Percentiles rank a stretch among this genome's conserved stretches.
These are phyloP conservation scores for Zaprionus inermis DNA, from an alignment of 1,140 invertebrate species.

Conservation along the genomic window DNA sequence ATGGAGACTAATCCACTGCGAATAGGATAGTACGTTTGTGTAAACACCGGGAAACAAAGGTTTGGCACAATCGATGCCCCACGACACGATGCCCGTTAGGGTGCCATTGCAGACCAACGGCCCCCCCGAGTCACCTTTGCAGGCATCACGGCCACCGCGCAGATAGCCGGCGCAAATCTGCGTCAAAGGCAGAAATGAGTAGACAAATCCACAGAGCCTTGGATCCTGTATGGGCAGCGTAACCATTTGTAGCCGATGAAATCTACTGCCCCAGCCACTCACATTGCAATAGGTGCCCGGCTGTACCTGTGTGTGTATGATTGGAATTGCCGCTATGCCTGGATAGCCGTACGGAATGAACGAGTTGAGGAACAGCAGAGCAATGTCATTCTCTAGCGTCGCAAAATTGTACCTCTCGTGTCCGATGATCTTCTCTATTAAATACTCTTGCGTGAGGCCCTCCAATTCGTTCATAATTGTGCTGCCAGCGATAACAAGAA, in stretches of 20 bases:
- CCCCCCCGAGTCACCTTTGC: slow-evolving; percentile 54
- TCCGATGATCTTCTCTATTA: slow-evolving; percentile 45
- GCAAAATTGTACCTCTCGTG: slow-evolving; percentile 23
- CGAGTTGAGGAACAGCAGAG: slow-evolving; percentile 53
- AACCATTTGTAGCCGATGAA: slow-evolving; percentile 31
- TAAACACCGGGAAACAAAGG: slow-evolving; percentile 85
- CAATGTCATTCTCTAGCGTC: slow-evolving; percentile 62
- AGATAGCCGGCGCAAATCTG: slow-evolving; percentile 71
- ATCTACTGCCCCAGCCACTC: slow-evolving; percentile 58
- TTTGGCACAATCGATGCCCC: slow-evolving; percentile 61
- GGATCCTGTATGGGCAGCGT: slow-evolving; percentile 46
- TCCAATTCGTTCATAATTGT: slow-evolving; percentile 15
- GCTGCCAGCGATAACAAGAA: slow-evolving; percentile 47
- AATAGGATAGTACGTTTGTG: slow-evolving; percentile 43
- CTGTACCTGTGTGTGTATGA: background rate
- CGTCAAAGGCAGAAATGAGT: slow-evolving; percentile 35
- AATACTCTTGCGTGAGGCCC: slow-evolving; percentile 23
- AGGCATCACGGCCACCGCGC: slow-evolving; percentile 63
- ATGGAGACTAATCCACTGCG: background rate
- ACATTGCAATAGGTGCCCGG: slow-evolving; percentile 49
- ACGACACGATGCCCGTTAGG: slow-evolving; percentile 85
- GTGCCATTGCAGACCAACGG: slow-evolving; percentile 33
- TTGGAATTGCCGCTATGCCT: background rate
- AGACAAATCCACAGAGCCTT: slow-evolving; percentile 41
- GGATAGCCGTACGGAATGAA: slow-evolving; percentile 22